These are phyloP conservation scores for Pogonocichla stellata DNA, from an alignment of 2,113 vertebrate genomes.

Conservation along the genomic window DNA sequence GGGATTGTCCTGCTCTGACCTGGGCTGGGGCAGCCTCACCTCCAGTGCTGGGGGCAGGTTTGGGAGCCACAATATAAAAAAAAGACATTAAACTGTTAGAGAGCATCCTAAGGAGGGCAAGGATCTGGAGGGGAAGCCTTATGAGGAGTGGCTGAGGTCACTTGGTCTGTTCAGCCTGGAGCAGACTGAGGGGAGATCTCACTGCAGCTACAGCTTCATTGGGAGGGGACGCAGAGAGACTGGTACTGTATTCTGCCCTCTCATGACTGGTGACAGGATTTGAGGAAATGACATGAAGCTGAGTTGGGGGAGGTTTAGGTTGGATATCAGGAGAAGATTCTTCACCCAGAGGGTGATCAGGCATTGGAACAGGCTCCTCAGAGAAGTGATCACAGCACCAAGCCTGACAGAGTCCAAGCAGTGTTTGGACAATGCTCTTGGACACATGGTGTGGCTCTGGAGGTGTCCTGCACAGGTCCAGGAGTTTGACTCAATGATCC, in stretches of 20 bases:
- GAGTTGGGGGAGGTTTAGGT: not conserved
- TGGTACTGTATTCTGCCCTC: not conserved
- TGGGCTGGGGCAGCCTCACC: rapidly evolving
- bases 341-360: not conserved
- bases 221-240: not conserved
- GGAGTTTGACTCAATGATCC: not conserved
- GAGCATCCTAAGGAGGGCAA: not conserved
- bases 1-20: not conserved
- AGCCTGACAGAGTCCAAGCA: not conserved
- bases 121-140: not conserved
- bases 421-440: not conserved
- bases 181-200: not conserved
- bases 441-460: not conserved
- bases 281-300: not conserved
- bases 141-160: not conserved
- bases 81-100: not conserved
- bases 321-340: not conserved
- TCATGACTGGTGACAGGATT: not conserved
- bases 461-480: not conserved
- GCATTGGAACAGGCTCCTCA: not conserved
- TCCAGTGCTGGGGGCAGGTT: rapidly evolving
- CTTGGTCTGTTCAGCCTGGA: not conserved
- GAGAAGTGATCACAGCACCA: not conserved
- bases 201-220: rapidly evolving
- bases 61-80: too few relatives aligned